Evolutionary conservation across 2,888 invertebrate species (phyloP), one percentile per base, ranked within the genome.

Genomic region (Acleris holmiana): DNA sequence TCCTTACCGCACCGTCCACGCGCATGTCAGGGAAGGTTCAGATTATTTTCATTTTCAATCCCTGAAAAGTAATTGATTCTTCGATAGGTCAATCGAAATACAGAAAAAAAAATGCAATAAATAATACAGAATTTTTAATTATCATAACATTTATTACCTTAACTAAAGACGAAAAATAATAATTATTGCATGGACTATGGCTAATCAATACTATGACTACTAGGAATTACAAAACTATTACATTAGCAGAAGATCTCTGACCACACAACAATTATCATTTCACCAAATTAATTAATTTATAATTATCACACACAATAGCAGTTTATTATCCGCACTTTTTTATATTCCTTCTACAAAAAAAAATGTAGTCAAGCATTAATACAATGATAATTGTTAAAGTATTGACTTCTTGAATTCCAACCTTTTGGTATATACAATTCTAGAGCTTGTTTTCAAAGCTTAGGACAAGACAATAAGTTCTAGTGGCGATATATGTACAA

Each of bases 201-300:
- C 57, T 56, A 66, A 21, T 25, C 19, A 40, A 35, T 50, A 65
- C 68, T 69, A 68, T 61, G 54, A 35, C 68, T 69, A 73, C 54
- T 56, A 70, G 67, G 59, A 55, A 67, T 69, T 61, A 69, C 58
- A 67, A 57, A 67, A 66, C 59, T 68, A 68, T 72, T 51, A 29
- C 40, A 47, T 15, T 44, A 18, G 63, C 50, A 58, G 64, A 64
- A 65, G 60, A 65, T 65, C 65, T 44, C 49, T 55, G 55, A 59
- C 65, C 65, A 55, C 60, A 55, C 54, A 55, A 55, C 44, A 59
- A 51, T 54, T 58, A 55, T 44, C 19, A 48, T 59, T 50, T 60
- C 59, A 65, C 59, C 59, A 64, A 50, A 55, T 48, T 65, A 65
- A 56, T 46, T 54, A 41, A 44, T 29, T 59, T 59, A 29, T 29